Conservation (phyloP, 2,113 vertebrate genomes). For the Plotosus lineatus region DNA sequence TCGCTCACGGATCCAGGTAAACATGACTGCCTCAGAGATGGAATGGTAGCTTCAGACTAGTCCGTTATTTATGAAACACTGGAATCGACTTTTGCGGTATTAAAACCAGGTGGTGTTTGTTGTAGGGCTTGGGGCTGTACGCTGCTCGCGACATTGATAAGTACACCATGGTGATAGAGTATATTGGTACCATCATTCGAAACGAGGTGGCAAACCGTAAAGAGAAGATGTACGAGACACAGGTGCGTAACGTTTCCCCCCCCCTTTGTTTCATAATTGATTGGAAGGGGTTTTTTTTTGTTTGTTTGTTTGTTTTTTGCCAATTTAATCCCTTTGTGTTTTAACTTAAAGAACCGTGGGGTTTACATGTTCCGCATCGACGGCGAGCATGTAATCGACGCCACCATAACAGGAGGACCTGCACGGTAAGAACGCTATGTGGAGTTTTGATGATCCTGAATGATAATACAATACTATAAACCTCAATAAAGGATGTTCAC, state of each 20-base stretch:
- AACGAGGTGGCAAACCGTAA: slow-evolving; percentile 96
- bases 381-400: slow-evolving; percentile 93
- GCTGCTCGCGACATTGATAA: slow-evolving; percentile 97
- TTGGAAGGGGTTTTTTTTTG: no score
- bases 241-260: no score
- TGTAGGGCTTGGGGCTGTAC: slow-evolving; percentile 91
- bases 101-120: neutral
- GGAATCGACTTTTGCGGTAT: neutral
- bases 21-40: neutral
- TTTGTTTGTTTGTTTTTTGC: no score
- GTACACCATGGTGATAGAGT: slow-evolving; percentile 99
- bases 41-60: neutral
- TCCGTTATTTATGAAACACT: neutral
- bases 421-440: slow-evolving; percentile 79
- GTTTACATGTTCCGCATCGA: slow-evolving; percentile 99
- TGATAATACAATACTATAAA: no score
- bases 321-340: neutral
- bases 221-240: slow-evolving; percentile 93
- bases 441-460: neutral
- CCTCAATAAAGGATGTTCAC: neutral
- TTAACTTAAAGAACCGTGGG: slow-evolving; percentile 83
- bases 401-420: slow-evolving; percentile 93
- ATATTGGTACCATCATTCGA: slow-evolving; percentile 95
- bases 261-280: no score
- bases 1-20: slow-evolving; percentile 92